phyloP scores from a whole-genome alignment of 2,888 invertebrate species.

The Camptogramma bilineatum region DNA sequence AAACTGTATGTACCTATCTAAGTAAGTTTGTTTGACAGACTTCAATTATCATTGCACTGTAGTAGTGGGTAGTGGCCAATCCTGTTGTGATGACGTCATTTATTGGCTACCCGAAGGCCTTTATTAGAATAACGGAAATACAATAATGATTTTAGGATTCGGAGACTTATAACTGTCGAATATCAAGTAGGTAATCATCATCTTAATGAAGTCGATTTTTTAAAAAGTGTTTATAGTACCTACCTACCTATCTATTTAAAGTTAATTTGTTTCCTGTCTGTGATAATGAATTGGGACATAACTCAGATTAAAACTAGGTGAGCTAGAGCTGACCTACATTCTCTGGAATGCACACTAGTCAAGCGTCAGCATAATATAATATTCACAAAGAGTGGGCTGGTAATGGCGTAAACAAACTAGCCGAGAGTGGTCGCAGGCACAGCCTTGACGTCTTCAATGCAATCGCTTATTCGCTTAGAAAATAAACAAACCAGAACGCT shows the following conservation, averaged over 20 bases:
- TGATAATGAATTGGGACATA: neutral
- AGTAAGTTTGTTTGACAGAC: too few relatives aligned
- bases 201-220: too few relatives aligned
- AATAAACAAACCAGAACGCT: conserved; percentile 41
- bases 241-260: neutral
- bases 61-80: too few relatives aligned
- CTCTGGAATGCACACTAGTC: conserved; percentile 22
- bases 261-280: neutral
- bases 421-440: conserved; percentile 34
- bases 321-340: conserved; percentile 27
- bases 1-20: too few relatives aligned
- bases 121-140: too few relatives aligned
- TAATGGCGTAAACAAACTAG: conserved; percentile 32
- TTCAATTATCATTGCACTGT: too few relatives aligned
- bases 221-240: too few relatives aligned
- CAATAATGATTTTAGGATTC: too few relatives aligned
- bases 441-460: conserved; percentile 39
- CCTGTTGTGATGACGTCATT: too few relatives aligned
- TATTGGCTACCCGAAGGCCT: too few relatives aligned
- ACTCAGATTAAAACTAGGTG: conserved; percentile 2
- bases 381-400: conserved; percentile 33
- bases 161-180: too few relatives aligned
- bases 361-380: conserved; percentile 30
- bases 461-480: conserved; percentile 41
- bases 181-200: too few relatives aligned